Conservation (phyloP, 2,888 invertebrate species). For the Chouioia cunea region DNA sequence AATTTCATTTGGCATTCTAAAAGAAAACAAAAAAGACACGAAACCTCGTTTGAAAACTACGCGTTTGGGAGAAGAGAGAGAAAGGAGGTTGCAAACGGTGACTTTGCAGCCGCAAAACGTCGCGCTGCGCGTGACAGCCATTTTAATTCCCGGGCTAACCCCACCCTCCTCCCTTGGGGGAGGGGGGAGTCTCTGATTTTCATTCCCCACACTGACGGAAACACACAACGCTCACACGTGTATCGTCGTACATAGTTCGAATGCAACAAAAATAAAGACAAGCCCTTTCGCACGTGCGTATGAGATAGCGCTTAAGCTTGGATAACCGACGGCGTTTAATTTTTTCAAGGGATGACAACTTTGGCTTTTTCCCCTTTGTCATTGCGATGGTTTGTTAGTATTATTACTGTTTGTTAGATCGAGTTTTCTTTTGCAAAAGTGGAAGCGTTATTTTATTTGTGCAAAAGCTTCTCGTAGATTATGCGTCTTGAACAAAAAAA, state of each 20-base stretch:
- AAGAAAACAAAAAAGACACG: too few relatives aligned
- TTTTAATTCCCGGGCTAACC: constrained; percentile 59
- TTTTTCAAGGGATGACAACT: constrained; percentile 47
- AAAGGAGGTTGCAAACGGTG: constrained; percentile 9
- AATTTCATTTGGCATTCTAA: too few relatives aligned
- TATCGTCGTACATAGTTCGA: constrained; percentile 55
- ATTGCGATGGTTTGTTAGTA: too few relatives aligned
- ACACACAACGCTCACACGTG: constrained; percentile 18
- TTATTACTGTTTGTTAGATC: too few relatives aligned
- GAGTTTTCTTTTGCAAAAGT: too few relatives aligned
- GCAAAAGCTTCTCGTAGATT: too few relatives aligned
- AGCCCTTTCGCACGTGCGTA: constrained; percentile 18
- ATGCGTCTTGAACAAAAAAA: too few relatives aligned
- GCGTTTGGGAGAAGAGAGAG: not conserved
- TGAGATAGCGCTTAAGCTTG: not conserved
- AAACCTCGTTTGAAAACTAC: not conserved
- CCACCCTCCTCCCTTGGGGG: constrained; percentile 52
- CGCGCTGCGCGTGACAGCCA: constrained; percentile 62
- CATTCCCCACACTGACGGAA: constrained; percentile 55
- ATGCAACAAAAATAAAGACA: constrained; percentile 57
- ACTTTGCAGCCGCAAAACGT: constrained; percentile 8
- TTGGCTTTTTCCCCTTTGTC: too few relatives aligned
- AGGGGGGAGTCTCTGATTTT: constrained; percentile 56
- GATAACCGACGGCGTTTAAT: constrained; percentile 60
- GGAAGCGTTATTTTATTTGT: too few relatives aligned